phyloP scores from a whole-genome alignment of 2,797 vertebrate genomes.

The Rhinella marina region DNA sequence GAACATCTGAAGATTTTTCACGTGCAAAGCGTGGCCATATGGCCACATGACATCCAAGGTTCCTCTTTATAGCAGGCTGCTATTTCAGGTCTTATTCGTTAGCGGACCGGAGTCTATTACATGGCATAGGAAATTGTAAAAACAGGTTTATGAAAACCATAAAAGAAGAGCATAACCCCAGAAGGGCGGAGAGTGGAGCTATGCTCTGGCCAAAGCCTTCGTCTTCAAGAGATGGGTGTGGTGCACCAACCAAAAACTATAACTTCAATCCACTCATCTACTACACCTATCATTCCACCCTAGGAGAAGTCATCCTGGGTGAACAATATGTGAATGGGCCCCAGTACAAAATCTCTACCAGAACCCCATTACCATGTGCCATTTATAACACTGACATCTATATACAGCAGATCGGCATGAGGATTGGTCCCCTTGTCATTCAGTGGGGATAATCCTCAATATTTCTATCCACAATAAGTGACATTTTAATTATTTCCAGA shows the following conservation, averaged over 20 bases:
- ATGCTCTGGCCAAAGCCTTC: neutral
- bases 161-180: neutral
- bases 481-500: no score
- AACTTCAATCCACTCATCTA: neutral
- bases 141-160: neutral
- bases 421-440: no score
- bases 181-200: neutral
- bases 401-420: no score
- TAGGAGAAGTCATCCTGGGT: no score
- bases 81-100: slow-evolving; percentile 1
- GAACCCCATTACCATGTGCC: no score
- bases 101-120: neutral
- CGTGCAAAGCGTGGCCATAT: slow-evolving; percentile 21
- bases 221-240: neutral
- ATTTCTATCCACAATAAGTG: no score
- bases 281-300: no score
- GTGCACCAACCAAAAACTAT: neutral
- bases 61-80: neutral
- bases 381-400: no score
- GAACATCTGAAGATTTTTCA: slow-evolving; percentile 49
- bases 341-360: no score
- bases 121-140: neutral
- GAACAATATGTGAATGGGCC: no score
- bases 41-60: slow-evolving; percentile 15
- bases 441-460: no score